Evolutionary conservation across 2,113 vertebrate genomes (phyloP), one percentile per base, ranked within the genome.

Genomic region (Dipodomys spectabilis): DNA sequence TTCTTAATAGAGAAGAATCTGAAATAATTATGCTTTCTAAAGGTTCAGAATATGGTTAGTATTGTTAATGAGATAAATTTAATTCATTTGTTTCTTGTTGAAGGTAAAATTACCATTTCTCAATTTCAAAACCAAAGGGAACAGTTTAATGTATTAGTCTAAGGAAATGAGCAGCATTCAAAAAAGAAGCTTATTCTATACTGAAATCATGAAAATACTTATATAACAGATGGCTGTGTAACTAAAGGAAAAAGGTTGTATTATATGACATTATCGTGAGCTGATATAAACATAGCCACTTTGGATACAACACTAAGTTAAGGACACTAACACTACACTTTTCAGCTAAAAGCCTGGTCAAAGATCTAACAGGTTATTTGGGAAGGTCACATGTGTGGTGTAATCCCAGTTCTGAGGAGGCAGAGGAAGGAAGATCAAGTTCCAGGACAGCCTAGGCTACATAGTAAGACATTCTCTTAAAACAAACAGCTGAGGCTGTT

Each of bases 41-140:
- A 82, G 64, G 53, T 92, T 94, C 82, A 82, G 82, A 73, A 64
- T 6, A 89, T 35, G 60, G 72, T 65, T 75, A 90, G 11, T 44
- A 82, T 5, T 85, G 12, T 62, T 77, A 80, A 67, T 27, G 45
- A 62, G 30, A 72, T 65, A 64, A 81, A 86, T 67, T 53, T 67
- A 90, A 78, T 86, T 83, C 20, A 91, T 68, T 90, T 68, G 23
- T 69, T 93, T 30, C 39, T 86, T 92, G 71, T 57, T 73, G 30
- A 91, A 89, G 73, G n/a, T 22, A 94, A 89, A 92, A 83, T 69
- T 60, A 3, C 23, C 19, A 92, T 39, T 89, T 96, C 44, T 92
- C 67, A 83, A 93, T 86, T 68, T 92, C 45, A 92, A 78, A 90
- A 65, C 0, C 28, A 87, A 95, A 67, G 85, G 53, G 74, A 92